Evolutionary conservation across 1,140 invertebrate species (phyloP).

Genomic region (Drosophila nigromelanica): DNA sequence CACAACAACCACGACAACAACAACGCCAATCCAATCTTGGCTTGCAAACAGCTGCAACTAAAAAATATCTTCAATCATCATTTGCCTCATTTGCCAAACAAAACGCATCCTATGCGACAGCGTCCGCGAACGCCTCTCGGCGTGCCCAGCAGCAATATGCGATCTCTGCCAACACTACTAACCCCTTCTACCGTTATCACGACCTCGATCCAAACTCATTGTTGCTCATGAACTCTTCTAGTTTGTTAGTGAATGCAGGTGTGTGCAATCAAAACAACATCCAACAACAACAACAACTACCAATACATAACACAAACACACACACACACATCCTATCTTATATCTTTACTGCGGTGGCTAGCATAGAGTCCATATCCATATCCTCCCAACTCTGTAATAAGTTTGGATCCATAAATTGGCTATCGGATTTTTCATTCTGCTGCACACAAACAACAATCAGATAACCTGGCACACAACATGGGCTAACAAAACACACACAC

Average conservation of each 20-base stretch:
- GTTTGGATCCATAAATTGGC: neutral
- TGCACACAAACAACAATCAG: neutral
- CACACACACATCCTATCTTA: slow-evolving; percentile 9
- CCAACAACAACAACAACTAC: slow-evolving; percentile 33
- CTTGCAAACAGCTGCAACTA: slow-evolving; percentile 83
- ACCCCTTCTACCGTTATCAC: slow-evolving; percentile 78
- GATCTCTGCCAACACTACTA: slow-evolving; percentile 78
- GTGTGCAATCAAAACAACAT: slow-evolving; percentile 67
- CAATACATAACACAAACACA: slow-evolving; percentile 24
- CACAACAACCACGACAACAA: slow-evolving; percentile 47
- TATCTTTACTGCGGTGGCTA: slow-evolving; percentile 9
- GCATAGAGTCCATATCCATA: slow-evolving; percentile 13
- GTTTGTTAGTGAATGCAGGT: slow-evolving; percentile 84
- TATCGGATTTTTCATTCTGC: neutral
- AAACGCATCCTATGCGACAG: slow-evolving; percentile 61
- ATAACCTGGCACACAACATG: slow-evolving; percentile 14
- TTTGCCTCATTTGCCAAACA: slow-evolving; percentile 76
- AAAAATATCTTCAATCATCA: slow-evolving; percentile 84
- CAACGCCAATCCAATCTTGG: slow-evolving; percentile 80
- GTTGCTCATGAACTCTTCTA: slow-evolving; percentile 84
- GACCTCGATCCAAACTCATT: slow-evolving; percentile 84
- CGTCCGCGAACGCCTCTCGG: slow-evolving; percentile 64
- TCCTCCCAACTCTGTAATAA: neutral
- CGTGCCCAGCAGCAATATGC: slow-evolving; percentile 82
- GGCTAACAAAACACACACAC: slow-evolving; percentile 22